A percentile compares a stretch with the other conserved stretches of the same genome.
Evolutionary conservation across 2,797 vertebrate species (phyloP).

Genomic region (Malurus splendens): DNA sequence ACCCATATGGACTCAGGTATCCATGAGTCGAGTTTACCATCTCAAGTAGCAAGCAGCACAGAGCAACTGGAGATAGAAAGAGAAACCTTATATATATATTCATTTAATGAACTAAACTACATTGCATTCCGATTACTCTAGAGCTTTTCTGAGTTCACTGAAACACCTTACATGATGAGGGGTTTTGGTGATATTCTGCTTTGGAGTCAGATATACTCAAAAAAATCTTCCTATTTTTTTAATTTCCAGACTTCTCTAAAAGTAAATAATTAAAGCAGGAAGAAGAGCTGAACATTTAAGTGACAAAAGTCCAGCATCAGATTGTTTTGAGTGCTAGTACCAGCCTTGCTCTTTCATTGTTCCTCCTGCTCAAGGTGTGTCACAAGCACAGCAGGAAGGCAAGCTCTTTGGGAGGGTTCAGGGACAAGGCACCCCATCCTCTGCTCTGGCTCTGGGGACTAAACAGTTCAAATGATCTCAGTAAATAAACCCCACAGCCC

Average conservation of each 20-base stretch:
- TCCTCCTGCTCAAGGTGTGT: accelerated
- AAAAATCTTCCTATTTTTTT: neutral
- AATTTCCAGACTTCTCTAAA: neutral
- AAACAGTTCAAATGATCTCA: neutral
- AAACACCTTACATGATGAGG: neutral
- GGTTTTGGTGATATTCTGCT: neutral
- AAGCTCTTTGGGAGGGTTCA: neutral
- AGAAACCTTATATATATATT: neutral
- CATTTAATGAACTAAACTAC: neutral
- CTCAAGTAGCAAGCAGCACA: accelerated
- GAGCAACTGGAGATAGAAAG: neutral
- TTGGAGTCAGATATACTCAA: neutral
- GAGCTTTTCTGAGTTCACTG: neutral
- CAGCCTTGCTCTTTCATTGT: accelerated
- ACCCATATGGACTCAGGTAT: neutral
- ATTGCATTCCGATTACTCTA: neutral
- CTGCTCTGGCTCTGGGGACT: neutral
- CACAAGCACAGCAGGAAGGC: neutral
- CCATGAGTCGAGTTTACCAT: neutral
- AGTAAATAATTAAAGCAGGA: neutral
- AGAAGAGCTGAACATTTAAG: neutral
- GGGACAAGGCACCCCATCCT: neutral
- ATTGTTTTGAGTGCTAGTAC: neutral
- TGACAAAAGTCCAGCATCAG: neutral
- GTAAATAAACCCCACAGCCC: neutral